Evolutionary conservation across 1,140 invertebrate genomes (phyloP), one percentile per base, ranked within the genome.

Genomic region (Drosophila sp.): DNA sequence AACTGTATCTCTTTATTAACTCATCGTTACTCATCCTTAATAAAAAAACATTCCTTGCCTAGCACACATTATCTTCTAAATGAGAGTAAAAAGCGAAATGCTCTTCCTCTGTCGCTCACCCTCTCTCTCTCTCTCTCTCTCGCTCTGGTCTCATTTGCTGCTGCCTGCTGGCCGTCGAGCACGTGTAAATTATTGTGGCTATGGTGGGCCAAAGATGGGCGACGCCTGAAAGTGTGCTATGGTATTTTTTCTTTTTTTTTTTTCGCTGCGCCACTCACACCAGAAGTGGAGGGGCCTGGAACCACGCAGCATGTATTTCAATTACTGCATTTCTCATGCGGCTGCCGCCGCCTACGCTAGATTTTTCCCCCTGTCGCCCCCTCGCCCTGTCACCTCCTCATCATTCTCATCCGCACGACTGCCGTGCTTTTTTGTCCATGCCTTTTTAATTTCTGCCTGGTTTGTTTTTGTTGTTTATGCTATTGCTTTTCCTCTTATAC

Each of bases 261-360:
- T 61, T 61, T 61, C 41, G 50, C 74, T 75, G 70, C 63, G 67
- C 56, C 30, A 60, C 32, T 65, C 55, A 65, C 40, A 62, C 58
- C 60, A 73, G 75, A 76, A 79, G 72, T 27, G 6, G 23, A n/a
- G 23, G 44, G 23, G 44, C 23, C 44, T 27, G 23, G 44, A 25
- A 69, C 68, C 67, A 40, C 38, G 72, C 84, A 80, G 79, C 84
- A 87, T 87, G 83, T 87, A 87, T 87, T 87, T 87, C 84, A 87
- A 87, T 87, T 87, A 87, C 83, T 87, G 83, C 83, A 87, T 87
- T 87, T 87, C 84, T 74, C 84, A 68, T 70, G 64, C 67, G 67
- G 68, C 54, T 60, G 35, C 65, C 41, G 63, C 54, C 64, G 41
- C 50, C 63, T 40, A 25, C 11, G 35, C 35, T 32, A 11, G 7